phyloP scores from a whole-genome alignment of 2,113 vertebrate species.

The Trogon surrucura region DNA sequence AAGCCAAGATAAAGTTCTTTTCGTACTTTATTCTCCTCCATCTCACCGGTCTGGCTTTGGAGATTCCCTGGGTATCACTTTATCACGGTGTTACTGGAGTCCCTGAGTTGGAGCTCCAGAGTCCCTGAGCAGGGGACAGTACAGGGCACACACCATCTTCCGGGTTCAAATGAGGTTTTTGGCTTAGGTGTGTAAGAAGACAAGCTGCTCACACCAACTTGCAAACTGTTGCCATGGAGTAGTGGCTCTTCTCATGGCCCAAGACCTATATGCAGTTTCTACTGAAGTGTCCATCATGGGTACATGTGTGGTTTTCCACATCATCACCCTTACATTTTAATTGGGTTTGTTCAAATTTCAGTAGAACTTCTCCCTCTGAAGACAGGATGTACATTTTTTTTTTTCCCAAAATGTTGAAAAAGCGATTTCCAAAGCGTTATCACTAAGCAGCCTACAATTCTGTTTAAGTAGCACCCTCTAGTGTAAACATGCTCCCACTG shows the following conservation, averaged over 20 bases:
- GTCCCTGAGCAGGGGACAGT: not conserved
- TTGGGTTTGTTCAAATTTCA: not conserved
- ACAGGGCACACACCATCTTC: not conserved
- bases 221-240: not conserved
- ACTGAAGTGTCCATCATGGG: not conserved
- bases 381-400: not conserved
- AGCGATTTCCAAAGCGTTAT: not conserved
- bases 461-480: conserved; percentile 23
- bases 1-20: not conserved
- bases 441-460: not conserved
- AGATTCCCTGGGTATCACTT: not conserved
- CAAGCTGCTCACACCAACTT: not conserved
- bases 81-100: not conserved
- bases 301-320: not conserved
- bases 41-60: not conserved
- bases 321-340: not conserved
- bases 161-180: not conserved
- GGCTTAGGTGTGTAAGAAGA: not conserved
- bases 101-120: not conserved
- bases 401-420: not conserved
- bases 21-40: not conserved
- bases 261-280: not conserved
- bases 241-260: not conserved
- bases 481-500: not conserved
- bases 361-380: not conserved